Base-by-base conservation (phyloP, 2,797 vertebrate genomes). In the Eidolon dupreanum region DNA sequence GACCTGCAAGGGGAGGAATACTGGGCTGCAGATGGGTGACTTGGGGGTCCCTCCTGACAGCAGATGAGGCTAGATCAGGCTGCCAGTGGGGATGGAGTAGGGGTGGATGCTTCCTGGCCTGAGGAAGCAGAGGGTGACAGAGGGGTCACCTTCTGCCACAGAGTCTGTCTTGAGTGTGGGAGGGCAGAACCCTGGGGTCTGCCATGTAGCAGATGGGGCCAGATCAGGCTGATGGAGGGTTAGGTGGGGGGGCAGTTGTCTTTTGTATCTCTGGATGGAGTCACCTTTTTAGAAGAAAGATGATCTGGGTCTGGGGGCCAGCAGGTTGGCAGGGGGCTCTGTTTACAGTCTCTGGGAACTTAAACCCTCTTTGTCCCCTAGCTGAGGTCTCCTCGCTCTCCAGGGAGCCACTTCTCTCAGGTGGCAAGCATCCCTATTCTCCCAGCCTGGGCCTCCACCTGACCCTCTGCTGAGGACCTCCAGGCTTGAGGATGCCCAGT, bases 221-320 rank as follows among this genome's bases (percentile, higher is more conserved):
- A 1, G 85, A 57, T 92, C 82, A 53, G 65, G 81, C 71, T 74
- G 26, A 36, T 1, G 8, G 87, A 49, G n/a, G 31, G 38, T 17
- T 49, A 53, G 20, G 41, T 1, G 3, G 38, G 51, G 59, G 38
- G 65, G 33, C 66, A 41, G 71, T 71, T 88, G 15, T 85, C 90
- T 93, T 90, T 71, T 11, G 53, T 36, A 28, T 82, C 86, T 68
- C 33, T 46, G 86, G 46, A 13, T 53, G 17, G 55, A 86, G 24
- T 13, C 2, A 0, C 63, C 41, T 95, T 71, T 83, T 84, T 38
- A 89, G 83, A 68, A 70, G 97, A 97, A 98, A 97, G 93, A 90
- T 88, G 90, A 96, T 90, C 96, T 2, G 2, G 63, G 74, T 26
- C 71, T 61, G 55, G 91, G 95, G 93, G 33, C 94, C 8, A 1